Base-by-base conservation (phyloP, 1,140 invertebrate species). In the Diorhabda elongata region DNA sequence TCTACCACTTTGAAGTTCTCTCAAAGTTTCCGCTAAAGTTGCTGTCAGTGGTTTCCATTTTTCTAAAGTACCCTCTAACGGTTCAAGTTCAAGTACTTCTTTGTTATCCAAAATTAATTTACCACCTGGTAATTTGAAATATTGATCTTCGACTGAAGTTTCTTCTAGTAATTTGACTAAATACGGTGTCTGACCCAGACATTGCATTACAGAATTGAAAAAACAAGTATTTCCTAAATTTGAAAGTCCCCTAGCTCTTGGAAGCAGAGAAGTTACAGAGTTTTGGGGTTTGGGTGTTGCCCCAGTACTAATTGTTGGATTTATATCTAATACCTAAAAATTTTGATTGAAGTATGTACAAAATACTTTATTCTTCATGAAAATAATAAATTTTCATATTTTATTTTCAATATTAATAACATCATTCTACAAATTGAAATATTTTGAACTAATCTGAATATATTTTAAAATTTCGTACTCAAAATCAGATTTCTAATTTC, bases 181-280 rank as follows among this genome's bases (percentile, higher is more conserved):
- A 80, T 89, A 92, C 41, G 92, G 91, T 9, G 94, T 96, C 80
- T 95, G 93, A 26, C 90, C 91, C 68, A 98, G 83, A 81, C 91
- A 93, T 80, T 98, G 96, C 84, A 98, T 88, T 3, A 98, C 94
- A 57, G 95, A 92, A 85, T 98, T 98, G 77, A 97, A 97, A 84
- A 97, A 98, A 81, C 96, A 98, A 2, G 96, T 98, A 79, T 98
- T 97, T 67, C 96, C 96, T 80, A 98, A 84, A 86, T 98, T 98
- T 52, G 82, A 81, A 62, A 96, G 82, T 8, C 93, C 93, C 83
- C 87, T 82, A 0, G 88, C 85, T 26, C 87, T 78, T 0, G 84
- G 84, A 67, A 87, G 77, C 11, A 73, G 72, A 61, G 64, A 57
- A 43, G 61, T 42, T 6, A 11, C n/a, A 41, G 69, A 41, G 5